Percentiles rank a stretch among this genome's conserved stretches.
Evolutionary conservation across 2,113 vertebrate genomes (phyloP).

Genomic region (Phaethornis superciliosus): DNA sequence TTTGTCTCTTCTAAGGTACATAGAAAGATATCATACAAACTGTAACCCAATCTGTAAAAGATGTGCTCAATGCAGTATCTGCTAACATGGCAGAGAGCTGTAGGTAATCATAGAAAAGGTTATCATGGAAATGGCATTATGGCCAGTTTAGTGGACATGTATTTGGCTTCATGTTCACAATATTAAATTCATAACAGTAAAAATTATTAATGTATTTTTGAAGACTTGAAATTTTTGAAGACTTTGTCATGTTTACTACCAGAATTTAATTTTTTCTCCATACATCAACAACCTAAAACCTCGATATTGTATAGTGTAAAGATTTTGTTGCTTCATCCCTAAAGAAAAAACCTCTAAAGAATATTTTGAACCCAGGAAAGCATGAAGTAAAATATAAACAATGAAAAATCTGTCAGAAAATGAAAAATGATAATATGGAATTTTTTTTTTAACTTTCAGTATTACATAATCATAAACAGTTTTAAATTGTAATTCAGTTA

Average conservation of each 20-base stretch:
- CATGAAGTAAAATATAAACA: neutral
- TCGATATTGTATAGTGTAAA: neutral
- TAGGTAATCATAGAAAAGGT: neutral
- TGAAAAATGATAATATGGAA: neutral
- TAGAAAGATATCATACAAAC: neutral
- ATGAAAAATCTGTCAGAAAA: neutral
- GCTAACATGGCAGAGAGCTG: neutral
- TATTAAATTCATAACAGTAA: neutral
- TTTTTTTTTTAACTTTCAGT: neutral
- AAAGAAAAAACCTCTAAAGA: neutral
- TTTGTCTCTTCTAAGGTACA: neutral
- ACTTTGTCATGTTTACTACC: neutral
- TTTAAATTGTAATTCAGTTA: neutral
- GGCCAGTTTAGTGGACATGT: neutral
- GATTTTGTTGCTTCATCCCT: neutral
- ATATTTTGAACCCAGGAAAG: neutral
- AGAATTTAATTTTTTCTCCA: neutral
- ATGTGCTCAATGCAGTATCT: neutral
- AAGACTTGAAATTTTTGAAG: neutral
- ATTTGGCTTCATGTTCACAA: neutral
- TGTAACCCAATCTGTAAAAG: neutral
- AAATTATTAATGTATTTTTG: neutral
- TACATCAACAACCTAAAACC: neutral
- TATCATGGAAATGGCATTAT: neutral
- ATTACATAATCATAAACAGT: neutral